Conservation (phyloP, 2,888 invertebrate genomes). For the Asteroscopus sphinx region DNA sequence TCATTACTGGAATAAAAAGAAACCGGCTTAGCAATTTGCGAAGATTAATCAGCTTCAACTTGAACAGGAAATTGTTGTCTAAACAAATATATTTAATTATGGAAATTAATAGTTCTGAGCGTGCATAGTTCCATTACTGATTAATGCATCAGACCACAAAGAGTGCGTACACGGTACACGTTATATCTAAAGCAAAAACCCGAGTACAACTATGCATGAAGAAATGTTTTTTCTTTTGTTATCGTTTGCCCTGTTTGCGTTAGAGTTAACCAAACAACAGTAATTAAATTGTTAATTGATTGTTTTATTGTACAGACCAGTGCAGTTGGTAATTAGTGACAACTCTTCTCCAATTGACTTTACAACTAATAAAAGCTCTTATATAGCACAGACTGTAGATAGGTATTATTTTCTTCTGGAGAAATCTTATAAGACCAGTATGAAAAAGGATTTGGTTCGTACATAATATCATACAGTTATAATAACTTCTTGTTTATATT, state of each 20-base stretch:
- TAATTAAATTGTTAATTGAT: not conserved
- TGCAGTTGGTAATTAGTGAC: no score
- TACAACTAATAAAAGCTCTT: no score
- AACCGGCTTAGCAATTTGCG: conserved; percentile 63
- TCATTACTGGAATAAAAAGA: conserved; percentile 71
- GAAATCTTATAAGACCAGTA: not conserved
- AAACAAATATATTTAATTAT: conserved; percentile 52
- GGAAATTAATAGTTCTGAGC: conserved; percentile 31
- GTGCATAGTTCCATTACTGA: conserved; percentile 38
- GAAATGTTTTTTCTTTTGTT: conserved; percentile 46
- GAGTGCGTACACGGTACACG: no score
- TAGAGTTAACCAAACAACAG: no score
- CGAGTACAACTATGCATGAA: conserved; percentile 21
- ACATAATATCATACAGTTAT: conserved; percentile 50
- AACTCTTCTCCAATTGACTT: not conserved
- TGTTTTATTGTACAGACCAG: not conserved
- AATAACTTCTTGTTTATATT: conserved; percentile 66
- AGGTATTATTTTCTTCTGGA: no score
- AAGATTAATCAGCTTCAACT: conserved; percentile 56
- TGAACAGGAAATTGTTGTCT: conserved; percentile 55
- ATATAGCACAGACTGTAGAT: no score
- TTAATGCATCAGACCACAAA: conserved; percentile 26
- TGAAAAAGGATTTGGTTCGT: conserved; percentile 33
- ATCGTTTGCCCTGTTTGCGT: conserved; percentile 31
- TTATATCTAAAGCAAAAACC: conserved; percentile 42